A percentile compares a stretch with the other conserved stretches of the same genome.
These are phyloP conservation scores for Hetaerina titia DNA, from an alignment of 2,888 invertebrate genomes.

Conservation along the genomic window DNA sequence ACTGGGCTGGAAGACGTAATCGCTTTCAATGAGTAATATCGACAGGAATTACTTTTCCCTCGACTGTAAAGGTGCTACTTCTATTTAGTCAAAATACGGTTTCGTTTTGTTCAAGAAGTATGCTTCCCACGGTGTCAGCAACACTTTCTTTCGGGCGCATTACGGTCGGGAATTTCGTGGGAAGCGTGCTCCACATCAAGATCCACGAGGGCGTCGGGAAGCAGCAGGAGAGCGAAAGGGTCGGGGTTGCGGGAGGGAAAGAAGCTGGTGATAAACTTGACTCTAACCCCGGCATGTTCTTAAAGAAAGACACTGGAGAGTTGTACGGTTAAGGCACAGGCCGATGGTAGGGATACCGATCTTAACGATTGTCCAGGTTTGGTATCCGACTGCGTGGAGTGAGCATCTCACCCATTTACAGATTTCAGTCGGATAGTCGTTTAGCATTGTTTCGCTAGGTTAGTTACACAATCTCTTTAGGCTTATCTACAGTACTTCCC, in stretches of 20 bases:
- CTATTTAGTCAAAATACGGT: background rate
- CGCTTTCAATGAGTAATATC: background rate
- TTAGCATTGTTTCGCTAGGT: background rate
- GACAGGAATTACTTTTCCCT: background rate
- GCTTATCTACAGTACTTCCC: background rate
- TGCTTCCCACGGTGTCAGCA: constrained; percentile 8
- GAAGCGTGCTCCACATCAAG: constrained; percentile 21
- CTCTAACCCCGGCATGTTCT: background rate
- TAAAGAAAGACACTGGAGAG: background rate
- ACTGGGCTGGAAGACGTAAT: background rate
- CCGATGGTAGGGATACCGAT: constrained; percentile 8
- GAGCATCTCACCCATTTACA: background rate
- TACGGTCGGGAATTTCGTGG: constrained; percentile 21
- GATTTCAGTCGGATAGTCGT: background rate
- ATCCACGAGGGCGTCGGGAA: background rate
- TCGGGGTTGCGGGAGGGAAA: background rate
- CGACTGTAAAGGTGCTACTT: background rate
- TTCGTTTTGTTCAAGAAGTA: no score
- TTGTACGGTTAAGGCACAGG: background rate
- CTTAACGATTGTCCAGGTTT: constrained; percentile 23
- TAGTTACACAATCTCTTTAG: background rate
- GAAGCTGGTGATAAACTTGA: background rate
- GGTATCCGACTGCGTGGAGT: background rate
- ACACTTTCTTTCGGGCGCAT: constrained; percentile 6
- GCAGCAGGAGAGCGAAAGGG: background rate